These are phyloP conservation scores for Monomorium pharaonis DNA, from an alignment of 1,140 invertebrate genomes.

Conservation along the genomic window DNA sequence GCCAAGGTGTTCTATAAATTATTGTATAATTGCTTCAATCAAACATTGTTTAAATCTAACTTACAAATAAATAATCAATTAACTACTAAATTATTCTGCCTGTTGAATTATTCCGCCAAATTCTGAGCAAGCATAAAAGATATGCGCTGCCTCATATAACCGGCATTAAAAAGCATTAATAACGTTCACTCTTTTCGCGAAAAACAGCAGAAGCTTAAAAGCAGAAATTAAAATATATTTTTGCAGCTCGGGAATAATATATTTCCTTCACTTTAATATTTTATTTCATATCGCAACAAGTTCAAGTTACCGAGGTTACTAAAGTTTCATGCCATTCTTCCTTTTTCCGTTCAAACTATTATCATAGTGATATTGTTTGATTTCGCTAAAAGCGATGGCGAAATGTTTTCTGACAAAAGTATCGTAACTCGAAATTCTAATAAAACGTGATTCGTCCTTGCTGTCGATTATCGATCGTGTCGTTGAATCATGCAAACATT, in stretches of 20 bases:
- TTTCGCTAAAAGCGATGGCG: neutral
- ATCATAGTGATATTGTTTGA: neutral
- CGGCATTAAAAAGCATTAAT: neutral
- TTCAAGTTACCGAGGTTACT: neutral
- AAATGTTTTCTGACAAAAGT: neutral
- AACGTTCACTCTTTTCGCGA: neutral
- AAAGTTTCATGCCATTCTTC: neutral
- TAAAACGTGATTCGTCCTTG: neutral
- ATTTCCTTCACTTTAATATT: neutral
- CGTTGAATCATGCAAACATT: neutral
- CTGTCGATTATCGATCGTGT: neutral
- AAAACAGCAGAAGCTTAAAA: constrained; percentile 5
- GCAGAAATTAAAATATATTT: neutral
- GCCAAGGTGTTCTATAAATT: neutral
- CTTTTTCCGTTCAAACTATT: neutral
- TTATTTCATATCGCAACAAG: neutral
- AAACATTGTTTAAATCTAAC: neutral
- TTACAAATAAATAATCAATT: constrained; percentile 1
- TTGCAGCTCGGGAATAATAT: neutral
- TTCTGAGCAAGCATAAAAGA: neutral
- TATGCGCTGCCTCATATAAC: neutral
- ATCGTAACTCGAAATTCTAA: neutral
- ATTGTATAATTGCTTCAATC: neutral
- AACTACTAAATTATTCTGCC: neutral
- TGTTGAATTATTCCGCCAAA: neutral